Percentiles rank a stretch among this genome's conserved stretches.
Evolutionary conservation across 2,888 invertebrate species (phyloP).

Genomic region (Drosophila parthenogenetica): DNA sequence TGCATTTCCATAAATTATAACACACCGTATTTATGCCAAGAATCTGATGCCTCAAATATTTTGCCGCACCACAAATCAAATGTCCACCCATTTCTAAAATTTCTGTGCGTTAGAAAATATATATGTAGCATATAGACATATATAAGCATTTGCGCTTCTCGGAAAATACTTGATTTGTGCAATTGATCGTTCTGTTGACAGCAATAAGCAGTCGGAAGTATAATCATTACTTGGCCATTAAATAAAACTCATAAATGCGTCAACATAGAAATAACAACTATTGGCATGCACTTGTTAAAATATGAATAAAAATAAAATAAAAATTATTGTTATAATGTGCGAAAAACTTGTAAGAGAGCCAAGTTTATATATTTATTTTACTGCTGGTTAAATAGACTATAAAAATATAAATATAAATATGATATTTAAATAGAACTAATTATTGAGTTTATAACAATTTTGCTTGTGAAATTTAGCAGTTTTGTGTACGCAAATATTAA

Average conservation of each 20-base stretch:
- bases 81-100: conserved; percentile 29
- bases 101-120: not conserved
- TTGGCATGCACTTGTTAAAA: conserved; percentile 25
- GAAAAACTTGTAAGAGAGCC: conserved; percentile 1
- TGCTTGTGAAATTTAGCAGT: not conserved
- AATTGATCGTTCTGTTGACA: conserved; percentile 47
- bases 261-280: conserved; percentile 33
- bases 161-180: conserved; percentile 26
- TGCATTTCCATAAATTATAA: conserved; percentile 23
- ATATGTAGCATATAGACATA: conserved; percentile 1
- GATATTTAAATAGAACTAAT: not conserved
- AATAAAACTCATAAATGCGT: conserved; percentile 37
- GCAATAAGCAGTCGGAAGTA: conserved; percentile 24
- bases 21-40: conserved; percentile 6
- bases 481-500: not conserved
- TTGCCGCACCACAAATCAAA: conserved; percentile 19
- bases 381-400: not conserved
- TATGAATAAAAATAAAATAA: conserved; percentile 12
- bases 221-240: conserved; percentile 46
- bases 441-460: not conserved
- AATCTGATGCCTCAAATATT: conserved; percentile 13
- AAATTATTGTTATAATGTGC: conserved; percentile 1
- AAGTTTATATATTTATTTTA: not conserved
- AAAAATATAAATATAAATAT: no score
- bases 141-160: conserved; percentile 14